Conservation (phyloP, 2,113 vertebrate species). For the Corythornis cristatus region DNA sequence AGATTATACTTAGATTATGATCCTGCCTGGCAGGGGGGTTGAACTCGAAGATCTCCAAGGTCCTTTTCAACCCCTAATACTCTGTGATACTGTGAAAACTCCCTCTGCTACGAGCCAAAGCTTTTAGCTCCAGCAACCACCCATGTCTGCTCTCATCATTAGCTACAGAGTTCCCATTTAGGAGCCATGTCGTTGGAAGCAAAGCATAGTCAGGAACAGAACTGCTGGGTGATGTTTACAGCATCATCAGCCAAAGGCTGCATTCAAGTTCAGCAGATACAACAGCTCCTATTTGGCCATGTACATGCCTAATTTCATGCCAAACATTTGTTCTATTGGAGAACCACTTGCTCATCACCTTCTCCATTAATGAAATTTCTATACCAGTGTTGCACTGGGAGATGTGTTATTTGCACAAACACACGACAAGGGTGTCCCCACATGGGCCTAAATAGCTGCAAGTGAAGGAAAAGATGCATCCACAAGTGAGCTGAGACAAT, state of each 20-base stretch:
- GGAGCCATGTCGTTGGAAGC: background rate
- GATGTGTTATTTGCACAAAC: background rate
- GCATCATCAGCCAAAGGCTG: background rate
- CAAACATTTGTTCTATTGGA: conserved; percentile 26
- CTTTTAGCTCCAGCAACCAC: background rate
- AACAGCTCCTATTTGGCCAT: background rate
- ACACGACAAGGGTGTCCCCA: background rate
- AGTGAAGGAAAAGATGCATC: background rate
- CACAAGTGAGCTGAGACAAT: conserved; percentile 16
- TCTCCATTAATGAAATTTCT: background rate
- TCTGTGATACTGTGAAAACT: background rate
- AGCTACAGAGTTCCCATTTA: background rate
- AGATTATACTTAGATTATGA: too few species aligned
- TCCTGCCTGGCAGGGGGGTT: too few species aligned
- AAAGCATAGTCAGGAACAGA: background rate
- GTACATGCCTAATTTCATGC: conserved; percentile 13
- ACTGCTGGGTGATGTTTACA: background rate
- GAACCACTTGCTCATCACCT: conserved; percentile 17
- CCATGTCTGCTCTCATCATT: background rate
- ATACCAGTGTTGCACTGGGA: background rate
- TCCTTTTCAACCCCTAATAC: too few species aligned
- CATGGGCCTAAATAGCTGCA: background rate
- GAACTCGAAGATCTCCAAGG: too few species aligned
- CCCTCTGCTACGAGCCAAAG: background rate
- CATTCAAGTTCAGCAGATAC: conserved; percentile 34